These are phyloP conservation scores for Papilio glaucus DNA, from an alignment of 1,140 invertebrate species.

Conservation along the genomic window DNA sequence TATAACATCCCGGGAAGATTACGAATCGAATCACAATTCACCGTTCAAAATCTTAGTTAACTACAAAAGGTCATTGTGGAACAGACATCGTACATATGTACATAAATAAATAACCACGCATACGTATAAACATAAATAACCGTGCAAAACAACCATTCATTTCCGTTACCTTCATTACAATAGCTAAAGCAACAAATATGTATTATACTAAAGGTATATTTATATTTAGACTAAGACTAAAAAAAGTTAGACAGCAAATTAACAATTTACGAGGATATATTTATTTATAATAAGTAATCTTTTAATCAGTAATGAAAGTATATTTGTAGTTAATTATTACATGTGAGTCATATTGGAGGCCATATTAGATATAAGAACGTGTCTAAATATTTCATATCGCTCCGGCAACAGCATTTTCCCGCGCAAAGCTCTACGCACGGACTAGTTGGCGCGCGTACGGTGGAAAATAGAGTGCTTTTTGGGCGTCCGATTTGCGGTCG, in stretches of 20 bases:
- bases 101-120: too few species aligned
- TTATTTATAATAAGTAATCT: too few species aligned
- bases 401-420: conserved; percentile 29
- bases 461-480: conserved; percentile 81
- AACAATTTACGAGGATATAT: too few species aligned
- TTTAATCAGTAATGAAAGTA: too few species aligned
- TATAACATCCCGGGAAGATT: too few species aligned
- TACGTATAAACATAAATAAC: too few species aligned
- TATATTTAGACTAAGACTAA: not conserved
- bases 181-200: not conserved
- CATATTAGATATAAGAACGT: conserved; percentile 16
- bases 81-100: too few species aligned
- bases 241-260: not conserved
- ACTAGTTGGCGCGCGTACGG: conserved; percentile 50
- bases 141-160: too few species aligned
- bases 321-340: conserved; percentile 7
- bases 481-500: conserved; percentile 79
- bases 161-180: not conserved
- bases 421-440: conserved; percentile 35
- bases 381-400: conserved; percentile 34
- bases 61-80: too few species aligned
- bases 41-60: too few species aligned
- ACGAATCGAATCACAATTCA: too few species aligned
- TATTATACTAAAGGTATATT: not conserved
- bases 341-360: not conserved